Conservation (phyloP, 2,113 vertebrate species). For the Apodemus sylvaticus region DNA sequence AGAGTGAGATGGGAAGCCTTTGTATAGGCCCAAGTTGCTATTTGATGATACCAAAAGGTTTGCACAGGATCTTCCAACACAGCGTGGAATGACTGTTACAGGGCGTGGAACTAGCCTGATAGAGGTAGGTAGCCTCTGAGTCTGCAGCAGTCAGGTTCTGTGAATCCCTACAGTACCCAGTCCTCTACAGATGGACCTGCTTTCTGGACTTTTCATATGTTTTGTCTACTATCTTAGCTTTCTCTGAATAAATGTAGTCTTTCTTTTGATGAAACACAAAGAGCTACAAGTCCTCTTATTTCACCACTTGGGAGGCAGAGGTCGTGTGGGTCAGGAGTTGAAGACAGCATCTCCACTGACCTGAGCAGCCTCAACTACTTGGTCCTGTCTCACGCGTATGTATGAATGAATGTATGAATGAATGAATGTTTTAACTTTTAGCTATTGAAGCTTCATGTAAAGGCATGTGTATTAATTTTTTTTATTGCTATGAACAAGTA, state of each 20-base stretch:
- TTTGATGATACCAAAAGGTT: not conserved
- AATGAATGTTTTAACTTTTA: not conserved
- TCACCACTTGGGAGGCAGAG: not conserved
- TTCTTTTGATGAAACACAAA: conserved; percentile 16
- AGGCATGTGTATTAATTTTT: not conserved
- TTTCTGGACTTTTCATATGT: not conserved
- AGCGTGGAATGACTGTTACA: not conserved
- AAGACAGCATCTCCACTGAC: not conserved
- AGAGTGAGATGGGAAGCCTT: not conserved
- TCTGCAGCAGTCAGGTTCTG: not conserved
- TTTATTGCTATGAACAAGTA: not conserved
- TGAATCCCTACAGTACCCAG: not conserved
- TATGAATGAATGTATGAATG: too few species aligned
- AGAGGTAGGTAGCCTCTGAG: not conserved
- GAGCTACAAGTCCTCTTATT: too few species aligned
- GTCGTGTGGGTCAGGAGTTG: not conserved
- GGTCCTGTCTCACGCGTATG: not conserved
- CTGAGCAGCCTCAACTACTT: not conserved
- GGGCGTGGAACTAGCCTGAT: not conserved
- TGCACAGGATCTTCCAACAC: not conserved
- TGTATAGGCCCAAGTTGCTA: not conserved
- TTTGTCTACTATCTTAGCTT: not conserved
- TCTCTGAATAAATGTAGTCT: not conserved
- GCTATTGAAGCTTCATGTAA: not conserved
- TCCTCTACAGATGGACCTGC: not conserved